phyloP scores from a whole-genome alignment of 1,140 invertebrate genomes.

The Chelonus insularis region DNA sequence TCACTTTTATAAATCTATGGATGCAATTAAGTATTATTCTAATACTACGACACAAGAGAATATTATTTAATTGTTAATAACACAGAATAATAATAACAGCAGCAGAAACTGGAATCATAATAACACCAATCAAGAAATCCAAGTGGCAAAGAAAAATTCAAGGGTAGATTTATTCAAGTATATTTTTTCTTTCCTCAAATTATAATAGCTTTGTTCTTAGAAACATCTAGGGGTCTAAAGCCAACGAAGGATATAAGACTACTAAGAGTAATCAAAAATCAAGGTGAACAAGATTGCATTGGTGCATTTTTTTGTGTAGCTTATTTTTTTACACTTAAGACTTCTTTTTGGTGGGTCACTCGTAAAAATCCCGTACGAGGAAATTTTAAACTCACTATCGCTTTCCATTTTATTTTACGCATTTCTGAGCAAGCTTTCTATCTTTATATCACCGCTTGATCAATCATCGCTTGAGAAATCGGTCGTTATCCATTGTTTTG shows the following conservation, averaged over 20 bases:
- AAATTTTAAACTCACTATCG: neutral
- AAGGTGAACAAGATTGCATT: slow-evolving; percentile 21
- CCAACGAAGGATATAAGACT: neutral
- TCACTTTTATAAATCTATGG: no score
- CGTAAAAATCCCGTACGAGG: neutral
- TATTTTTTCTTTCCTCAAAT: neutral
- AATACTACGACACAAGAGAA: no score
- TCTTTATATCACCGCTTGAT: no score
- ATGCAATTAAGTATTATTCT: no score
- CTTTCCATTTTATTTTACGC: neutral
- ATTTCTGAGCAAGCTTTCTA: neutral
- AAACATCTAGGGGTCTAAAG: neutral
- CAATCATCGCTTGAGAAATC: no score
- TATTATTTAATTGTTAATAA: no score
- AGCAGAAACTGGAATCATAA: no score
- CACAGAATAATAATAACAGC: no score
- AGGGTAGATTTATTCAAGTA: neutral
- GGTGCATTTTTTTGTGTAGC: neutral
- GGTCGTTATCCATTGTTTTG: no score
- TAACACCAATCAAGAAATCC: no score
- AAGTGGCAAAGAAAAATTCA: no score
- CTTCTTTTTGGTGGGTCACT: neutral
- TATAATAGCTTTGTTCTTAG: neutral
- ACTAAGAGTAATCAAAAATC: slow-evolving; percentile 18
- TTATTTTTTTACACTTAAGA: neutral